These are phyloP conservation scores for Luidia sarsii DNA, from an alignment of 53 echinoderm and acorn worm genomes.

Conservation along the genomic window DNA sequence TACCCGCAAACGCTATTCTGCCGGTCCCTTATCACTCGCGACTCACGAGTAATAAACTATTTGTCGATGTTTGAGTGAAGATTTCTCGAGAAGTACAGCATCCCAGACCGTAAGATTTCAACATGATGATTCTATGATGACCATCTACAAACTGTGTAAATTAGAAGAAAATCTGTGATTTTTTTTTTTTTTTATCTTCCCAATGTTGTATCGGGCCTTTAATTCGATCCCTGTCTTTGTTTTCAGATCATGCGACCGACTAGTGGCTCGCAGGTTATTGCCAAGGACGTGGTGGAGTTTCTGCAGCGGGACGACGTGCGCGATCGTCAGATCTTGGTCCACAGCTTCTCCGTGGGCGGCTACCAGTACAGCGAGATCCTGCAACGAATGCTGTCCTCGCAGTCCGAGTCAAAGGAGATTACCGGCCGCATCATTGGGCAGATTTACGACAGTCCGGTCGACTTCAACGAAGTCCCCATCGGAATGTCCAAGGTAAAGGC, in stretches of 20 bases:
- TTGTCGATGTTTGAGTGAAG: too few relatives aligned
- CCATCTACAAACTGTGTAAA: too few relatives aligned
- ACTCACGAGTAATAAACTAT: too few relatives aligned
- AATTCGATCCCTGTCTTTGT: too few relatives aligned
- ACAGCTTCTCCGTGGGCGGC: conserved; percentile 91
- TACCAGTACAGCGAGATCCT: conserved; percentile 90
- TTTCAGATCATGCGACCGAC: conserved; percentile 75
- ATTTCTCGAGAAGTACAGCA: too few relatives aligned
- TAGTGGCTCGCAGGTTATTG: conserved; percentile 80
- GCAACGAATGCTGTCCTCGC: conserved; percentile 66
- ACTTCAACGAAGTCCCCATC: conserved; percentile 62
- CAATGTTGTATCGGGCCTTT: background rate
- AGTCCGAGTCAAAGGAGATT: conserved; percentile 65
- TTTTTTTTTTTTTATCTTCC: too few relatives aligned
- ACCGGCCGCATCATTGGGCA: conserved; percentile 86
- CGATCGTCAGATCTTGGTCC: conserved; percentile 79
- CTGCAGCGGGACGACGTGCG: conserved; percentile 68
- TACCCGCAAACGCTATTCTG: too few relatives aligned
- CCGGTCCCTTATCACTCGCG: too few relatives aligned
- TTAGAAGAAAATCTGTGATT: too few relatives aligned
- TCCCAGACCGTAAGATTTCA: too few relatives aligned
- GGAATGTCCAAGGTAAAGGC: conserved; percentile 57
- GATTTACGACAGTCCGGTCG: conserved; percentile 93
- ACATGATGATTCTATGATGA: too few relatives aligned
- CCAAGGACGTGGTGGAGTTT: conserved; percentile 79